Conservation (phyloP, 2,113 vertebrate genomes). For the Triplophysa siluroides region DNA sequence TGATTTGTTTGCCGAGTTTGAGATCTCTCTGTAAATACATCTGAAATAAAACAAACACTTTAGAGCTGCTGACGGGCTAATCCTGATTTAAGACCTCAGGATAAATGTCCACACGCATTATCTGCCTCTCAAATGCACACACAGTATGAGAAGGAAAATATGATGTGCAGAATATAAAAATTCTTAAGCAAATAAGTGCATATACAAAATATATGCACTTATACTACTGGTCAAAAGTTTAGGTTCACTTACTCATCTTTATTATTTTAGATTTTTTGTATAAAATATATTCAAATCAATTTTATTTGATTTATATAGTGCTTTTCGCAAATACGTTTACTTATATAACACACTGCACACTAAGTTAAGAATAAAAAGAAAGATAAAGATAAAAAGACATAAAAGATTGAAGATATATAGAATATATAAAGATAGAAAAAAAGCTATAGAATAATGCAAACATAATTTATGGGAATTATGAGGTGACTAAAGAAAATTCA, state of each 20-base stretch:
- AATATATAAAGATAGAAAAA: too few relatives aligned
- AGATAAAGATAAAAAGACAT: too few relatives aligned
- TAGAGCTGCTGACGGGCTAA: not conserved
- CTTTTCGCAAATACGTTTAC: too few relatives aligned
- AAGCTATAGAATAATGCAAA: not conserved
- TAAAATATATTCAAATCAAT: too few relatives aligned
- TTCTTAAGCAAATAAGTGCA: not conserved
- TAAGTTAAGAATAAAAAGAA: too few relatives aligned
- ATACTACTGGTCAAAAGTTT: not conserved
- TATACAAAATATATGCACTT: not conserved
- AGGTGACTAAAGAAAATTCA: too few relatives aligned
- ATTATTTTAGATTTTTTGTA: too few relatives aligned
- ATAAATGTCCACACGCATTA: constrained; percentile 16
- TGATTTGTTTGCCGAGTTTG: constrained; percentile 17
- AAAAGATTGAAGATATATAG: too few relatives aligned
- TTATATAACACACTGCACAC: too few relatives aligned
- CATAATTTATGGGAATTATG: too few relatives aligned
- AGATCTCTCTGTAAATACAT: constrained; percentile 37
- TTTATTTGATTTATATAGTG: too few relatives aligned
- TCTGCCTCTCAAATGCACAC: not conserved
- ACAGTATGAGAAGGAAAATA: not conserved
- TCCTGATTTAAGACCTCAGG: constrained; percentile 7
- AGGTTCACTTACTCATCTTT: too few relatives aligned
- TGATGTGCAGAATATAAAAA: not conserved
- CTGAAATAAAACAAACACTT: not conserved